Conservation (phyloP, 2,113 vertebrate species). For the Hippopotamus amphibius region DNA sequence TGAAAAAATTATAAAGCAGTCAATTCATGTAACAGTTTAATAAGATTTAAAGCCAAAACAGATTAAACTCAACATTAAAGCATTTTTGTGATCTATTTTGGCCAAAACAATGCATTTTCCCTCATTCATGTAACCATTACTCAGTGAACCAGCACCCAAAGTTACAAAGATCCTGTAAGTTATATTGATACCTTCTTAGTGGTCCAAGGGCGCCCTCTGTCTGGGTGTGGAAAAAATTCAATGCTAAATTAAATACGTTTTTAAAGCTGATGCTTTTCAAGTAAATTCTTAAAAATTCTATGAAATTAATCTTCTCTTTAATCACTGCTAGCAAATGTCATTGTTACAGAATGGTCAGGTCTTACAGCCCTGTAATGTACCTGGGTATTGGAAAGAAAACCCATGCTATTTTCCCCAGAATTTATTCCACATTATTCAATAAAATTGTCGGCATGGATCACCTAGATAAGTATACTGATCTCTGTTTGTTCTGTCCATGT, state of each 20-base stretch:
- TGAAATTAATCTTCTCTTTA: not conserved
- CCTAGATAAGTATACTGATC: not conserved
- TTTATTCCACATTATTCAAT: not conserved
- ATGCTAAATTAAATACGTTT: not conserved
- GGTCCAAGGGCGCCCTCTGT: conserved; percentile 75
- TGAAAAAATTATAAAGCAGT: conserved; percentile 29
- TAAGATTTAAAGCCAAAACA: conserved; percentile 21
- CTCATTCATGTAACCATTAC: not conserved
- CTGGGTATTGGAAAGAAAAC: conserved; percentile 14
- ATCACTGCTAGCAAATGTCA: not conserved
- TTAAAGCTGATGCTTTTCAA: not conserved
- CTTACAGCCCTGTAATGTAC: not conserved
- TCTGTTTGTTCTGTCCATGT: not conserved
- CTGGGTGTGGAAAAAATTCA: conserved; percentile 52
- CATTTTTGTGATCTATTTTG: conserved; percentile 37
- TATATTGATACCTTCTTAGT: not conserved
- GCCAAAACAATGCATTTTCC: conserved; percentile 1
- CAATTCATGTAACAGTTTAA: not conserved
- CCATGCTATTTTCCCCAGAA: not conserved
- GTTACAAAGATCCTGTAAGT: not conserved
- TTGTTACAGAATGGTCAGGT: not conserved
- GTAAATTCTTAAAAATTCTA: conserved; percentile 32
- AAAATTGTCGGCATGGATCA: conserved; percentile 12
- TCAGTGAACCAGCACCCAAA: no score
- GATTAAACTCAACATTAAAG: not conserved